phyloP scores from a whole-genome alignment of 1,140 invertebrate genomes.

The Mactra quadrangularis region DNA sequence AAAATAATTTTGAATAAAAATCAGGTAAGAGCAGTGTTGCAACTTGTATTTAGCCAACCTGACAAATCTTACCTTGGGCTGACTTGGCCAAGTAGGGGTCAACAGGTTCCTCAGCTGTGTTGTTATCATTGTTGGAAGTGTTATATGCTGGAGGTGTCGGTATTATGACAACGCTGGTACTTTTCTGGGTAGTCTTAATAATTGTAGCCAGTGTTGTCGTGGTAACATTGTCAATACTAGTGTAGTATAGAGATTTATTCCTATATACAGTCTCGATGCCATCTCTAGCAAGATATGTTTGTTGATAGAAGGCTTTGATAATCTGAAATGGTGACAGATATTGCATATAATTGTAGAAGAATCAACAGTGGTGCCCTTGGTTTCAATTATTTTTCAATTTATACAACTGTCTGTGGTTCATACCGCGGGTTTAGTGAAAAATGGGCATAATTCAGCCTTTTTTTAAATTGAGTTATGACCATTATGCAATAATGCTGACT shows the following conservation, averaged over 20 bases:
- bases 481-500: too few relatives aligned
- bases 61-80: constrained; percentile 8
- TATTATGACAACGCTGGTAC: neutral
- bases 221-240: neutral
- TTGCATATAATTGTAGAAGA: too few relatives aligned
- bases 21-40: too few relatives aligned
- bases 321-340: too few relatives aligned
- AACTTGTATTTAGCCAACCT: too few relatives aligned
- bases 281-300: constrained; percentile 91
- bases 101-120: neutral
- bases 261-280: constrained; percentile 61
- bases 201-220: neutral
- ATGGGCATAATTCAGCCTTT: too few relatives aligned
- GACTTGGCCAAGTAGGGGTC: neutral
- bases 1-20: too few relatives aligned
- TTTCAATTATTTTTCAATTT: too few relatives aligned
- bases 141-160: neutral
- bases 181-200: neutral
- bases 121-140: neutral
- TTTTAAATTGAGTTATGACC: too few relatives aligned
- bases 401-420: too few relatives aligned
- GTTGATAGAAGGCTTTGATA: constrained; percentile 96
- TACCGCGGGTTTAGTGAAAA: too few relatives aligned
- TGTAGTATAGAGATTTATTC: constrained; percentile 32
- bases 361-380: too few relatives aligned